phyloP scores from a whole-genome alignment of 2,113 vertebrate species.

The Lycaon pictus region DNA sequence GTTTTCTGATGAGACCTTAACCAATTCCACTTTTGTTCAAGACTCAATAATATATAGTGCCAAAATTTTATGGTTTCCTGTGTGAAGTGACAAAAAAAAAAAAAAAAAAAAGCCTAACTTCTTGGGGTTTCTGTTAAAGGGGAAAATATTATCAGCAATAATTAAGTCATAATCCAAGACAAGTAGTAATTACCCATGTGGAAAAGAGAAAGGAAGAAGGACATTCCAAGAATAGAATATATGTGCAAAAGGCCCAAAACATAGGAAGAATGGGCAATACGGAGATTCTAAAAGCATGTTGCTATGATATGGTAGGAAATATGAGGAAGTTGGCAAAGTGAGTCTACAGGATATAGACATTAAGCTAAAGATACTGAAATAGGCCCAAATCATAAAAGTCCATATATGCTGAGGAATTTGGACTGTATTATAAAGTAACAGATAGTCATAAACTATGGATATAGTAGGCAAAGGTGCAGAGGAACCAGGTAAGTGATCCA shows the following conservation, averaged over 20 bases:
- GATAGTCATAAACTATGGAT: not conserved
- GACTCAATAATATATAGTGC: not conserved
- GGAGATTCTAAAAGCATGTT: not conserved
- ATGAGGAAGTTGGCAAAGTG: not conserved
- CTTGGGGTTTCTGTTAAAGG: not conserved
- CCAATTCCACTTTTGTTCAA: slow-evolving; percentile 23
- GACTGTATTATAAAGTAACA: not conserved
- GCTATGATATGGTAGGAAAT: not conserved
- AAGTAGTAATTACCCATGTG: not conserved
- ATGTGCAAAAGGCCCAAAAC: not conserved
- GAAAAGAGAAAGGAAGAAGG: not conserved
- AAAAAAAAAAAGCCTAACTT: not conserved
- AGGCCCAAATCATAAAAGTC: not conserved
- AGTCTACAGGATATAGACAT: not conserved
- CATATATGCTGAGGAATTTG: not conserved
- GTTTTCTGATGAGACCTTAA: slow-evolving; percentile 29
- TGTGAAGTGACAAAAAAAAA: not conserved
- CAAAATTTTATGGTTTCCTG: not conserved
- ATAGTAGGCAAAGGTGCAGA: not conserved
- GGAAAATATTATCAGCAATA: not conserved
- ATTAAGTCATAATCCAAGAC: slow-evolving; percentile 9
- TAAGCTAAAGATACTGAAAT: not conserved
- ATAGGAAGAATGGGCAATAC: not conserved
- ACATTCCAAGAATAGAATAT: not conserved
- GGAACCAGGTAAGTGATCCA: not conserved